These are phyloP conservation scores for Synodontis membranacea DNA, from an alignment of 2,113 vertebrate species.

Conservation along the genomic window DNA sequence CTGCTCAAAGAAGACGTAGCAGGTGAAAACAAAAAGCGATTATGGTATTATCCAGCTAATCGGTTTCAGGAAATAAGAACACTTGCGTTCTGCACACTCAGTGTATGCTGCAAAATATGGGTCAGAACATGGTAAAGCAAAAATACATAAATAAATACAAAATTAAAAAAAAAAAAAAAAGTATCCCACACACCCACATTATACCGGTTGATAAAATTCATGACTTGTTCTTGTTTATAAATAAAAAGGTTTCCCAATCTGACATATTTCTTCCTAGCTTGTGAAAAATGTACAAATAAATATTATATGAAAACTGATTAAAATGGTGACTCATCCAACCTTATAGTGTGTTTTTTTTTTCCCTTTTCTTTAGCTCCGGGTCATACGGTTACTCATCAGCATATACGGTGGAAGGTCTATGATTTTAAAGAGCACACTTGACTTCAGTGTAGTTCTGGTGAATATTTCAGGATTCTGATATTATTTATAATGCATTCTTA, in stretches of 20 bases:
- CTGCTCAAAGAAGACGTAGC: not conserved
- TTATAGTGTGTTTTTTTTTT: constrained; percentile 43
- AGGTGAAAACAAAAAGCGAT: not conserved
- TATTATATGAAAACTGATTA: constrained; percentile 74
- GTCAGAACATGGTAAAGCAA: constrained; percentile 9
- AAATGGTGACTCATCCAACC: constrained; percentile 65
- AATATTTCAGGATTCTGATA: not conserved
- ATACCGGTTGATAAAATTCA: constrained; percentile 56
- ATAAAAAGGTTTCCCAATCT: constrained; percentile 53
- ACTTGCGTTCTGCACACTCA: constrained; percentile 24
- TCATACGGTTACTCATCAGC: not conserved
- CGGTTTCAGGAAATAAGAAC: not conserved
- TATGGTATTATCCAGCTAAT: not conserved
- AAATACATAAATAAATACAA: not conserved
- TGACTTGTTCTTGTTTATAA: constrained; percentile 53
- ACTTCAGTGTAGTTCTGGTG: not conserved
- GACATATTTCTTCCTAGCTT: constrained; percentile 71
- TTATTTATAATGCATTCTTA: not conserved
- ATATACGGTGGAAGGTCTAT: not conserved
- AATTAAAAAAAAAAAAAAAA: constrained; percentile 24
- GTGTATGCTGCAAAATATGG: constrained; percentile 12
- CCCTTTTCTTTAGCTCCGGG: not conserved
- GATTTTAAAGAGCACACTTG: not conserved
- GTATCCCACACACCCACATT: constrained; percentile 54
- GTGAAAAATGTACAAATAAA: constrained; percentile 77